phyloP scores from a whole-genome alignment of 1,140 invertebrate genomes.

The Frieseomelitta varia region DNA sequence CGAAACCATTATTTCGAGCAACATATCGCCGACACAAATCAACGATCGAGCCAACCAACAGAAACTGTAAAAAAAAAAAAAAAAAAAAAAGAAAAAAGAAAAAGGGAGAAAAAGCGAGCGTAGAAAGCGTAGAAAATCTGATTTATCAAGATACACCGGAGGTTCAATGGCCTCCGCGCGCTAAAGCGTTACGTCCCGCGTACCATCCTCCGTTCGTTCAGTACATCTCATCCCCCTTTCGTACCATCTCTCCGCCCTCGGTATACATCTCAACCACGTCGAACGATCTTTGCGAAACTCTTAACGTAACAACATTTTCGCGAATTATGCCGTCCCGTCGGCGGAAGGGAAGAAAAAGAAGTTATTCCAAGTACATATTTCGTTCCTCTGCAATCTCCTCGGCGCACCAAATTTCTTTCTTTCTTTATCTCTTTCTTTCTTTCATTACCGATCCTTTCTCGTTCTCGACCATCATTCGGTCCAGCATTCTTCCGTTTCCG shows the following conservation, averaged over 20 bases:
- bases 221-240: not conserved
- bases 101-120: too few relatives aligned
- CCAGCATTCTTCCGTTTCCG: not conserved
- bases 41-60: not conserved
- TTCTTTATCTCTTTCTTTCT: not conserved
- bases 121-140: not conserved
- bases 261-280: not conserved
- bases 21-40: not conserved
- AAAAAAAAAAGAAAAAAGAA: too few relatives aligned
- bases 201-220: not conserved
- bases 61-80: not conserved
- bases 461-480: too few relatives aligned
- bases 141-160: not conserved
- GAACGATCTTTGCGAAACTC: not conserved
- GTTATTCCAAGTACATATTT: too few relatives aligned
- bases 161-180: conserved; percentile 19
- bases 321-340: not conserved
- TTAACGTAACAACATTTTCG: too few relatives aligned
- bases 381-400: not conserved
- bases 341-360: not conserved
- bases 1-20: not conserved
- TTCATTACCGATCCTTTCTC: not conserved
- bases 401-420: not conserved
- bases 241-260: not conserved
- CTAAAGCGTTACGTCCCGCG: not conserved